Evolutionary conservation across 2,797 vertebrate species (phyloP).

Genomic region (Siniperca obscura): DNA sequence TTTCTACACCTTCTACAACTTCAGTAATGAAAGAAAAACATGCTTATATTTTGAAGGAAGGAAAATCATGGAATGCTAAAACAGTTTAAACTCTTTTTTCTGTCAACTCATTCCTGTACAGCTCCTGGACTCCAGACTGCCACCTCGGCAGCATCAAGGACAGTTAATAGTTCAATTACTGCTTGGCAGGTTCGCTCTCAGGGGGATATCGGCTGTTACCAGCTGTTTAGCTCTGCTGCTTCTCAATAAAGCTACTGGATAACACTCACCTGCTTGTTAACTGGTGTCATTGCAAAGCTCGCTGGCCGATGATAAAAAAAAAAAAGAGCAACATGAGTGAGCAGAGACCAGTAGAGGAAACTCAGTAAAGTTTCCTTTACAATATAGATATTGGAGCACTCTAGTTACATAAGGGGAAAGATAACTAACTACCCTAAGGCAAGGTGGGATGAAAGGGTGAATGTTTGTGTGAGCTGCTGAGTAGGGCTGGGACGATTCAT

Average conservation of each 20-base stretch:
- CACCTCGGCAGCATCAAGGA: constrained; percentile 7
- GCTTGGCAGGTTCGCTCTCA: constrained; percentile 23
- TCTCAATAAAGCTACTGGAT: constrained; percentile 29
- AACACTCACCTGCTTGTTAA: constrained; percentile 26
- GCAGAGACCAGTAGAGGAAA: not conserved
- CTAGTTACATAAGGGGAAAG: constrained; percentile 5
- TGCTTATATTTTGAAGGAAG: not conserved
- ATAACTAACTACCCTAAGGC: constrained; percentile 2
- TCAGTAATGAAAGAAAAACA: not conserved
- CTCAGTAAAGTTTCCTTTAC: not conserved
- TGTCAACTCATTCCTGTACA: constrained; percentile 7
- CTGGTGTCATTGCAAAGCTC: not conserved
- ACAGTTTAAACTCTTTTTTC: not conserved
- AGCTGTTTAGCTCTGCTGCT: constrained; percentile 49
- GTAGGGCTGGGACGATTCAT: too few species aligned
- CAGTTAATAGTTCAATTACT: constrained; percentile 53
- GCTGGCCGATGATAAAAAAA: not conserved
- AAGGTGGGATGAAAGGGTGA: not conserved
- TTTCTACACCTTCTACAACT: not conserved
- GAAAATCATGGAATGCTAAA: not conserved
- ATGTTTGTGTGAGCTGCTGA: not conserved
- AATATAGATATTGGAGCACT: not conserved
- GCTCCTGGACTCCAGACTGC: not conserved
- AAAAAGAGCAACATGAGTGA: not conserved
- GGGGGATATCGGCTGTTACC: constrained; percentile 33